These are phyloP conservation scores for Aegotheles bennettii DNA, from an alignment of 2,113 vertebrate species.

Conservation along the genomic window DNA sequence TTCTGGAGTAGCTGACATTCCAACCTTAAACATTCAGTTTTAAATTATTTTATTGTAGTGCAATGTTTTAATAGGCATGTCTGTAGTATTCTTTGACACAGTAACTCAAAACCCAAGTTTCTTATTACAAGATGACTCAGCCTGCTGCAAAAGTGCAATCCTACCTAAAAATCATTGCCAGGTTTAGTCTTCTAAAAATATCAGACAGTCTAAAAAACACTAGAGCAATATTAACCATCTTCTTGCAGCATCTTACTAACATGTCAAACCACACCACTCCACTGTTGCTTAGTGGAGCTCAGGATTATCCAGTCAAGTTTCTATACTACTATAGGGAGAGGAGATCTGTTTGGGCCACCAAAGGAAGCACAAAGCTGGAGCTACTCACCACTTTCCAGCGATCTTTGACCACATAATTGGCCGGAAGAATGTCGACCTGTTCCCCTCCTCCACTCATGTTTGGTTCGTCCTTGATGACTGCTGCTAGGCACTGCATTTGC, in stretches of 20 bases:
- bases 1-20: not conserved
- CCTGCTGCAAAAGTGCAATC: not conserved
- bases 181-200: not conserved
- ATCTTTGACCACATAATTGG: constrained; percentile 97
- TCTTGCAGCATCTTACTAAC: not conserved
- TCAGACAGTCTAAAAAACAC: not conserved
- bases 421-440: constrained; percentile 95
- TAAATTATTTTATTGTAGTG: not conserved
- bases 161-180: not conserved
- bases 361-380: not conserved
- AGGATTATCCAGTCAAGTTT: not conserved
- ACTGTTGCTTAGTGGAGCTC: not conserved
- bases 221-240: not conserved
- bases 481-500: constrained; percentile 98
- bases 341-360: not conserved
- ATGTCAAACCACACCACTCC: not conserved
- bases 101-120: not conserved
- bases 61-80: not conserved
- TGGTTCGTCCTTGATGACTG: constrained; percentile 92
- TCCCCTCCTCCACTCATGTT: constrained; percentile 98
- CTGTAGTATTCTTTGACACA: not conserved
- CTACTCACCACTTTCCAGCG: constrained; percentile 98
- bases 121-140: not conserved
- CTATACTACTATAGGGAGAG: not conserved
- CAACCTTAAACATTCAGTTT: not conserved